Evolutionary conservation across 1,140 invertebrate species (phyloP).

Genomic region (Hyles euphorbiae): DNA sequence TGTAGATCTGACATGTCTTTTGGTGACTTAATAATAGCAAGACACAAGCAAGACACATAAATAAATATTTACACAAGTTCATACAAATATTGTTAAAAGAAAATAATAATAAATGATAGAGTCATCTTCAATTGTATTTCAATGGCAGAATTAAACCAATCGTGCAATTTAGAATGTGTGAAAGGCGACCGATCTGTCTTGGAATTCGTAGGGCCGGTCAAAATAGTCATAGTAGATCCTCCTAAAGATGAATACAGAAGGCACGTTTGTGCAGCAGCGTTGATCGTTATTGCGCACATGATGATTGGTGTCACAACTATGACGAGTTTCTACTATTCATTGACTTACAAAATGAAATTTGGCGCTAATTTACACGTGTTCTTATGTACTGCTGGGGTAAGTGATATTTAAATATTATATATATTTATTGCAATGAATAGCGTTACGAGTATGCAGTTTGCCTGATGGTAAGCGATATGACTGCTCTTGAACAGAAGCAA

Average conservation of each 20-base stretch:
- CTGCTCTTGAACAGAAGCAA: too few relatives aligned
- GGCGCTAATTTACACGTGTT: slow-evolving; percentile 33
- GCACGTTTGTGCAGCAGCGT: slow-evolving; percentile 28
- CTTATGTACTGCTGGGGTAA: slow-evolving; percentile 47
- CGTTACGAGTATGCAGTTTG: too few relatives aligned
- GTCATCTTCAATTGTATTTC: neutral
- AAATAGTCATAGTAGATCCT: slow-evolving; percentile 49
- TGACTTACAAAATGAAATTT: slow-evolving; percentile 21
- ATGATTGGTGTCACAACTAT: slow-evolving; percentile 31
- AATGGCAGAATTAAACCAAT: slow-evolving; percentile 18
- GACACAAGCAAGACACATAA: too few relatives aligned
- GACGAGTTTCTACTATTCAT: slow-evolving; percentile 29
- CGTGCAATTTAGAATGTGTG: slow-evolving; percentile 43
- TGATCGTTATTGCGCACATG: slow-evolving; percentile 32
- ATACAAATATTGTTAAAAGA: neutral
- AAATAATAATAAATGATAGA: neutral
- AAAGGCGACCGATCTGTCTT: slow-evolving; percentile 13
- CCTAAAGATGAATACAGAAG: slow-evolving; percentile 21
- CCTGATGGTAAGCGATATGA: too few relatives aligned
- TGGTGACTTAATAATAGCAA: too few relatives aligned
- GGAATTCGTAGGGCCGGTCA: slow-evolving; percentile 54
- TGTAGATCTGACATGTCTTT: too few relatives aligned
- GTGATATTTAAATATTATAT: slow-evolving; percentile 2
- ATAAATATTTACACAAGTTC: too few relatives aligned
- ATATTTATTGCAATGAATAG: too few relatives aligned